Evolutionary conservation across 2,113 vertebrate species (phyloP).

Genomic region (Oceanites oceanicus): DNA sequence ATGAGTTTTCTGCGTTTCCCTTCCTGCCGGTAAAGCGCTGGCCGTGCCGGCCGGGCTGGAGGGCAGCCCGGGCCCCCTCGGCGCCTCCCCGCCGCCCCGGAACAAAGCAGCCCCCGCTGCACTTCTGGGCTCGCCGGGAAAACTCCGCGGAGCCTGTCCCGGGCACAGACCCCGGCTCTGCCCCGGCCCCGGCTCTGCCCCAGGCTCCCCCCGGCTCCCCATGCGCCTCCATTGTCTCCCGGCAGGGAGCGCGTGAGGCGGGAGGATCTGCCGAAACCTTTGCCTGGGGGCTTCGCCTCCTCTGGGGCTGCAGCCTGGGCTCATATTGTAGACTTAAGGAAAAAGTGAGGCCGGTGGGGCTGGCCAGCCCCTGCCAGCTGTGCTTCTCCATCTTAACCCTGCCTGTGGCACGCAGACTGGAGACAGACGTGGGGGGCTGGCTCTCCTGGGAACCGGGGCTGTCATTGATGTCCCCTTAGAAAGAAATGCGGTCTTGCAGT

Average conservation of each 20-base stretch:
- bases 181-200: not conserved
- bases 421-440: not conserved
- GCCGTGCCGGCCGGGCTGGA: not conserved
- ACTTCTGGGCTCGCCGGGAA: not conserved
- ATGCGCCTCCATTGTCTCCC: not conserved
- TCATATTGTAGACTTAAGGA: fast-evolving
- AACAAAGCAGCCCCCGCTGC: slow-evolving; percentile 17
- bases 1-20: not conserved
- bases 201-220: not conserved
- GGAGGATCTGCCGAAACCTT: not conserved
- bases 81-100: not conserved
- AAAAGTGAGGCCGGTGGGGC: not conserved
- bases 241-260: not conserved
- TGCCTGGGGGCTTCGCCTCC: not conserved
- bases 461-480: not conserved
- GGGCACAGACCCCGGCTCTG: not conserved
- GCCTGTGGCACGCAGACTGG: not conserved
- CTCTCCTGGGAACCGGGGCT: not conserved
- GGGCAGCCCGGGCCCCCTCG: not conserved
- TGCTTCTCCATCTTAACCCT: not conserved
- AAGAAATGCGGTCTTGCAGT: not conserved
- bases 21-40: not conserved
- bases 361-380: not conserved
- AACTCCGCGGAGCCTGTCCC: not conserved
- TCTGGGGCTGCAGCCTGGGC: not conserved